phyloP scores from a whole-genome alignment of 2,113 vertebrate species.

The Xiphophorus couchianus region DNA sequence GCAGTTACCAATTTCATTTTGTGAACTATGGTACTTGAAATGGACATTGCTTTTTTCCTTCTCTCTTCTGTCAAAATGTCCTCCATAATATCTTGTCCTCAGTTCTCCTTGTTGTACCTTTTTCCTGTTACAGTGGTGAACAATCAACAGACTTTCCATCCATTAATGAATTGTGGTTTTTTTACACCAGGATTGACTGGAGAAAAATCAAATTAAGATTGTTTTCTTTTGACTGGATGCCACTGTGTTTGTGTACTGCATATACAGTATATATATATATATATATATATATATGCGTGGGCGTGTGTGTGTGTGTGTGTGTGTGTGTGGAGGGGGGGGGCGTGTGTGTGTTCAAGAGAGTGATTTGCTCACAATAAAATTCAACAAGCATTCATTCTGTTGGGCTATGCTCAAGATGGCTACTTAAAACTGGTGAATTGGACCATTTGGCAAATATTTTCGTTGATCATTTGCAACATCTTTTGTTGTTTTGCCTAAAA shows the following conservation, averaged over 20 bases:
- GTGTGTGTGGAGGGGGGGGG: too few relatives aligned
- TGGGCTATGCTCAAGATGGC: slow-evolving; percentile 13
- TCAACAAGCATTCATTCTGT: slow-evolving; percentile 6
- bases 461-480: slow-evolving; percentile 1
- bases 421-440: slow-evolving; percentile 10
- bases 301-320: too few relatives aligned
- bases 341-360: slow-evolving; percentile 20
- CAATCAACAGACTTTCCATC: slow-evolving; percentile 57
- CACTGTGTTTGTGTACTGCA: slow-evolving; percentile 55
- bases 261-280: too few relatives aligned
- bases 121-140: slow-evolving; percentile 68
- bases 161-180: neutral
- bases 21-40: neutral
- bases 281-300: too few relatives aligned
- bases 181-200: slow-evolving; percentile 33
- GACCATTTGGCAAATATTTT: slow-evolving; percentile 8
- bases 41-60: neutral
- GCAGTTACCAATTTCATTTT: neutral
- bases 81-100: slow-evolving; percentile 76
- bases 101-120: slow-evolving; percentile 59
- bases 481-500: neutral
- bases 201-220: slow-evolving; percentile 24
- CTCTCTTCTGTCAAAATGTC: slow-evolving; percentile 45
- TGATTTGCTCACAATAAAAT: slow-evolving; percentile 55
- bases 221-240: slow-evolving; percentile 62